Conservation (phyloP, 2,797 vertebrate genomes). For the Peromyscus aztecus region DNA sequence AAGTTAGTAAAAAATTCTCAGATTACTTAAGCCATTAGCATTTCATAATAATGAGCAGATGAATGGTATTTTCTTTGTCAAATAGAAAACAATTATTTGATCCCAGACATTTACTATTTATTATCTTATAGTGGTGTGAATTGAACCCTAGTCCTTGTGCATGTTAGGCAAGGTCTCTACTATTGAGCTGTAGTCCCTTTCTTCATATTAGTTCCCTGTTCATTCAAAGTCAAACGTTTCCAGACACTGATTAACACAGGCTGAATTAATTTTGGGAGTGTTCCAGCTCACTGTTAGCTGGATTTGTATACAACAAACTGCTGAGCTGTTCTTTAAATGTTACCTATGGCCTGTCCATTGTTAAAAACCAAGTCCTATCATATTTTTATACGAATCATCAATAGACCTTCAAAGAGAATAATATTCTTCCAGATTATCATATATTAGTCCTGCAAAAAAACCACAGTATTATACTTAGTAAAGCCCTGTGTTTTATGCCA, state of each 20-base stretch:
- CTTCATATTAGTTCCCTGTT: not conserved
- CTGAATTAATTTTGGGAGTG: not conserved
- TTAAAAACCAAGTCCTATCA: not conserved
- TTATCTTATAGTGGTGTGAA: no score
- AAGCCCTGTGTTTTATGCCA: not conserved
- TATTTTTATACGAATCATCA: not conserved
- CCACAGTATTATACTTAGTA: not conserved
- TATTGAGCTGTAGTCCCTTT: no score
- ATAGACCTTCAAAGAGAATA: not conserved
- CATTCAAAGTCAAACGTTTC: not conserved
- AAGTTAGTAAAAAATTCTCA: conserved; percentile 1
- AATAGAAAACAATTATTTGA: not conserved
- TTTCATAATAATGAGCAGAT: conserved; percentile 5
- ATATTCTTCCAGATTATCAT: not conserved
- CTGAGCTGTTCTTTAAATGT: not conserved
- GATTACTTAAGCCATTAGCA: not conserved
- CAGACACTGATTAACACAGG: not conserved
- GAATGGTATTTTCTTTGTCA: not conserved
- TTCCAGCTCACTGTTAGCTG: not conserved
- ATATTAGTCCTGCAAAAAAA: not conserved
- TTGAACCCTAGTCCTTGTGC: not conserved
- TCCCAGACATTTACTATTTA: not conserved
- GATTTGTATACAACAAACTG: not conserved
- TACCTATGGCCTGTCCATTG: not conserved
- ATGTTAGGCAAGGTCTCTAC: not conserved